Evolutionary conservation across 2,888 invertebrate species (phyloP).

Genomic region (Drosophila barbarae): DNA sequence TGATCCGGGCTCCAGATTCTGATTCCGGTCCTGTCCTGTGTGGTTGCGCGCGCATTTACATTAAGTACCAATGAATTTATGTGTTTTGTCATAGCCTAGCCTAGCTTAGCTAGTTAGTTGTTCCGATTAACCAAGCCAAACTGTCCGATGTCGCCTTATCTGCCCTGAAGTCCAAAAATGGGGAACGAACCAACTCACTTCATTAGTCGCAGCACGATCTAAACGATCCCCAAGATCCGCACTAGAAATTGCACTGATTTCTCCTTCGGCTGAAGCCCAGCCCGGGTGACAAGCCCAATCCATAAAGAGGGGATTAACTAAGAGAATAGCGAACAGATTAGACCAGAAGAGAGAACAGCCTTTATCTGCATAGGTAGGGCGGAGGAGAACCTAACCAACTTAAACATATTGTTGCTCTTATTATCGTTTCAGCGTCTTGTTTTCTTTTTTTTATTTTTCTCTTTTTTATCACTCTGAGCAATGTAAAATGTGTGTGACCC

Average conservation of each 20-base stretch:
- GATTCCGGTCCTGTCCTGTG: constrained; percentile 29
- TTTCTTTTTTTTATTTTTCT: constrained; percentile 75
- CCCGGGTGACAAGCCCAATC: neutral
- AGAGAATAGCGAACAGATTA: neutral
- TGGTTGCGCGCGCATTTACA: constrained; percentile 30
- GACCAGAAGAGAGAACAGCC: constrained; percentile 2
- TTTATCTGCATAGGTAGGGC: constrained; percentile 55
- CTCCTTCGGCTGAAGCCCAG: neutral
- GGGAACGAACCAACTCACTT: neutral
- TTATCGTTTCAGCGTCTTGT: constrained; percentile 78
- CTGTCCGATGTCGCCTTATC: constrained; percentile 12
- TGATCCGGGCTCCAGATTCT: constrained; percentile 27
- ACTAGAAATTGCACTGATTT: constrained; percentile 4
- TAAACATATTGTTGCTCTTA: constrained; percentile 77
- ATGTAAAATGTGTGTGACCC: constrained; percentile 67
- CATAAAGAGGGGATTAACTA: neutral
- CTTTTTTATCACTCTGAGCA: constrained; percentile 73
- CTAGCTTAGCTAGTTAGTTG: constrained; percentile 19
- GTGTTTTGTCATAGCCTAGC: constrained; percentile 25
- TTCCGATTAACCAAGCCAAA: constrained; percentile 20
- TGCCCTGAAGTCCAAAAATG: neutral
- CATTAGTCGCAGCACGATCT: constrained; percentile 5
- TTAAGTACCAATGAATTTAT: constrained; percentile 32
- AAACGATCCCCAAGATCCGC: constrained; percentile 2
- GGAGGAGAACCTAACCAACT: constrained; percentile 67